Evolutionary conservation across 2,888 invertebrate species (phyloP), one percentile per base, ranked within the genome.

Genomic region (Athetis lepigone): DNA sequence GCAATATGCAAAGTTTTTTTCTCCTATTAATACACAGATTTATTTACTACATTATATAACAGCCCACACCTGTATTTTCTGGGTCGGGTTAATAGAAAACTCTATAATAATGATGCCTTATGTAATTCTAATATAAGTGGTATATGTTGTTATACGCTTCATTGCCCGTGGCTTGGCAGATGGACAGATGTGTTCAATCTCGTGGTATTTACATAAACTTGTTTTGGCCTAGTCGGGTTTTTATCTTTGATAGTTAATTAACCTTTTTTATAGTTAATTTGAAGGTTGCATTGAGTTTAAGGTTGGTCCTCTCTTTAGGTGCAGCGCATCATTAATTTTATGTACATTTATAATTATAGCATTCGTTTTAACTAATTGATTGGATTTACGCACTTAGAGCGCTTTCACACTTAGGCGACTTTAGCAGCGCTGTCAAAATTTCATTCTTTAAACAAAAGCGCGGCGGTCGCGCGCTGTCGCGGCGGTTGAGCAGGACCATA

Each of bases 231-330:
- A 16, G 33, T 23, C 45, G 40, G 11, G 70, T 64, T 60, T 70
- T 60, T 46, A 46, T 70, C 16, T 25, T 45, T 45, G 40, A 40
- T n/a, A 70, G 23, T 62, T 62, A 36, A 62, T 68, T 62, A 56
- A 1, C 42, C 6, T 13, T 4, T 33, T 33, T 33, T 33, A 33
- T 4, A 33, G 13, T 2, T 33, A 11, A 19, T 36, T 33, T 36
- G 68, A 62, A 68, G 57, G 68, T 25, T 42, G n/a, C 11, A 33
- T 13, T 11, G 13, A 13, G 33, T 33, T 33, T 11, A 13, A 33
- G 2, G 33, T 13, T 13, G 33, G 11, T 4, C 33, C 1, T 4
- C 4, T 4, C 33, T 4, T 4, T 13, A 13, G 4, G 33, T 33
- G 6, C 6, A 25, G 25, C 6, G 6, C 25, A 25, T 25, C 6